A percentile compares a stretch with the other conserved stretches of the same genome.
Conservation (phyloP, 2,888 invertebrate species). For the Itoplectis maculator region DNA sequence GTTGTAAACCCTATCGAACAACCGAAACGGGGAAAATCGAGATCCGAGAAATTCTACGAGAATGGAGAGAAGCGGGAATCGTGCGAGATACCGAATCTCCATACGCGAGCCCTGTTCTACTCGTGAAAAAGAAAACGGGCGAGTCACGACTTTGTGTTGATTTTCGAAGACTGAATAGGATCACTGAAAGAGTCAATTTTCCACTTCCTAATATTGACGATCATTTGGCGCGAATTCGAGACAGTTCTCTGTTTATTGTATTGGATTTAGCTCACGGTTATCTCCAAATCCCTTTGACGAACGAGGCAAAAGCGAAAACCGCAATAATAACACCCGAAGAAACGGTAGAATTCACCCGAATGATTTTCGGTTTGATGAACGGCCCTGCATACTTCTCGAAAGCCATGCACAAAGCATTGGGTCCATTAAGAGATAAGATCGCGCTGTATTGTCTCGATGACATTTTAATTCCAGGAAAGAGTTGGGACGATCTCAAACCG, state of each 20-base stretch:
- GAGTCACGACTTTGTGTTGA: conserved; percentile 57
- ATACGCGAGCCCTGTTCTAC: conserved; percentile 64
- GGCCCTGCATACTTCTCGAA: too few relatives aligned
- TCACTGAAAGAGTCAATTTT: conserved; percentile 32
- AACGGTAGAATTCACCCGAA: conserved; percentile 48
- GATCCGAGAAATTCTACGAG: conserved; percentile 37
- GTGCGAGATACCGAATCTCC: conserved; percentile 53
- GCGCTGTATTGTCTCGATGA: conserved; percentile 76
- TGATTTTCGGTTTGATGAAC: conserved; percentile 68
- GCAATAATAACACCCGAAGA: conserved; percentile 66
- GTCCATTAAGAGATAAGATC: conserved; percentile 60
- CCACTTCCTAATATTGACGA: conserved; percentile 57
- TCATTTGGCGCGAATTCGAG: conserved; percentile 20
- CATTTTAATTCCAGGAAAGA: conserved; percentile 69
- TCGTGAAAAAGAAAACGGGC: conserved; percentile 61
- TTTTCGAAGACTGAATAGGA: conserved; percentile 36
- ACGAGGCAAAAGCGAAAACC: conserved; percentile 48
- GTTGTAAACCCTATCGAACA: not conserved
- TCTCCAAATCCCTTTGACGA: conserved; percentile 36
- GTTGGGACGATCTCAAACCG: conserved; percentile 69
- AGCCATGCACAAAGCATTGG: conserved; percentile 47
- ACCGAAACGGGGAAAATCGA: conserved; percentile 27
- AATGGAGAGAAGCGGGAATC: conserved; percentile 42
- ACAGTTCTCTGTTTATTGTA: conserved; percentile 6
- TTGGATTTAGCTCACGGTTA: conserved; percentile 58